phyloP scores from a whole-genome alignment of 2,113 vertebrate species.

The Butorides virescens region DNA sequence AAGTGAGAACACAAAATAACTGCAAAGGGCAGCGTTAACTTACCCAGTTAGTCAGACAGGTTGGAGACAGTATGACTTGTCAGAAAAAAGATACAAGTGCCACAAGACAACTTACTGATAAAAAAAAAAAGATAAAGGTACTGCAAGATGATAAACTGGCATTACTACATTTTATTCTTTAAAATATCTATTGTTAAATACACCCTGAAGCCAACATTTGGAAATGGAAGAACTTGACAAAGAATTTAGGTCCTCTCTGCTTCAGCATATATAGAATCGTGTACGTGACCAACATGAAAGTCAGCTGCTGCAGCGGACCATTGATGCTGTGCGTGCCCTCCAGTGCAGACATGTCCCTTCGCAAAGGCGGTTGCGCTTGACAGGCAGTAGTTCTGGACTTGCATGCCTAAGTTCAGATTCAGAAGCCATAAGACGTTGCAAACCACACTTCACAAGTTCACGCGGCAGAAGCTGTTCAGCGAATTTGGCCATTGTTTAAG shows the following conservation, averaged over 20 bases:
- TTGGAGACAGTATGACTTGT: not conserved
- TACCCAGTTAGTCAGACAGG: not conserved
- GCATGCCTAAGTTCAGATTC: slow-evolving; percentile 10
- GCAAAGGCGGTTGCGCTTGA: not conserved
- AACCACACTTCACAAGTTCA: slow-evolving; percentile 17
- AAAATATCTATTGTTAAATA: not conserved
- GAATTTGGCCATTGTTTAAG: slow-evolving; percentile 38
- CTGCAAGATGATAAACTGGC: not conserved
- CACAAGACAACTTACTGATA: not conserved
- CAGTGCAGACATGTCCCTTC: not conserved
- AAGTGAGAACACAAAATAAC: not conserved
- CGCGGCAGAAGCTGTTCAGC: not conserved
- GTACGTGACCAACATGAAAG: not conserved
- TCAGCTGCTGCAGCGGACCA: fast-evolving
- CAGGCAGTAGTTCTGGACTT: not conserved
- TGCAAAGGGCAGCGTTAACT: not conserved
- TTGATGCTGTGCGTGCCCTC: not conserved
- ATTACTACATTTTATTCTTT: not conserved
- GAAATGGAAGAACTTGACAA: not conserved
- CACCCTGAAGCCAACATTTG: not conserved
- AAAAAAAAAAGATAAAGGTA: not conserved
- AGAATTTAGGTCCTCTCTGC: not conserved
- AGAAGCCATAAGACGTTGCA: slow-evolving; percentile 34
- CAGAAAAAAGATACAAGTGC: not conserved
- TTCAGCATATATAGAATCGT: not conserved